phyloP scores from a whole-genome alignment of 2,113 vertebrate genomes.

The Aramus guarauna region DNA sequence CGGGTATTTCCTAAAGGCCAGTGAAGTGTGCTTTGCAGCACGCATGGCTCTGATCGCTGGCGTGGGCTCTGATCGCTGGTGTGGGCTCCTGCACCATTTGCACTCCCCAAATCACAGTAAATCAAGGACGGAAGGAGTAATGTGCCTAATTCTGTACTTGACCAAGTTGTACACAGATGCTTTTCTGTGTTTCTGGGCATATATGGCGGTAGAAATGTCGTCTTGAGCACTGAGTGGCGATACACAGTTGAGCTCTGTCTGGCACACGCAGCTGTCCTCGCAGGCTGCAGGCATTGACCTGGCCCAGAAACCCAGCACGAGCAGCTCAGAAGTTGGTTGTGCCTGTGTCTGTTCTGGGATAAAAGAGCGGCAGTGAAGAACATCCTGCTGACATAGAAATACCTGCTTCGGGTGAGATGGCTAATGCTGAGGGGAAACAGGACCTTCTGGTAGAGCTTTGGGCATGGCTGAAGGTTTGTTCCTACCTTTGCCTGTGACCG shows the following conservation, averaged over 20 bases:
- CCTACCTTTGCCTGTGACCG: background rate
- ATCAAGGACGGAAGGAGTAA: background rate
- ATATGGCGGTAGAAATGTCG: background rate
- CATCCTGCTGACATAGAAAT: background rate
- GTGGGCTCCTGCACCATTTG: no score
- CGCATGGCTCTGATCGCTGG: background rate
- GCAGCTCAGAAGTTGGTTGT: fast-evolving
- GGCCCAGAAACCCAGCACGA: fast-evolving
- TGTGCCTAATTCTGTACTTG: background rate
- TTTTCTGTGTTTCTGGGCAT: background rate
- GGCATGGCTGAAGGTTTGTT: background rate
- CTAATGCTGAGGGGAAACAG: background rate
- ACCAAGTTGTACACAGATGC: background rate
- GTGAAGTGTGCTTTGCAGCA: background rate
- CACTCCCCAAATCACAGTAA: background rate
- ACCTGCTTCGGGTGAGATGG: background rate
- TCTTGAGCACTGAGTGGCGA: fast-evolving
- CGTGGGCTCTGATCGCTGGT: background rate
- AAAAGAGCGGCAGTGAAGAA: background rate
- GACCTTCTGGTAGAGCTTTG: background rate
- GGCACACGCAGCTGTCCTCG: background rate
- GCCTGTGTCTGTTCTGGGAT: background rate
- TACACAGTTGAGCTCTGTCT: background rate
- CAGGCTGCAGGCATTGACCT: background rate
- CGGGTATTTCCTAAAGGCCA: background rate